Conservation (phyloP, 1,140 invertebrate species). For the Drosophila equinoxialis region DNA sequence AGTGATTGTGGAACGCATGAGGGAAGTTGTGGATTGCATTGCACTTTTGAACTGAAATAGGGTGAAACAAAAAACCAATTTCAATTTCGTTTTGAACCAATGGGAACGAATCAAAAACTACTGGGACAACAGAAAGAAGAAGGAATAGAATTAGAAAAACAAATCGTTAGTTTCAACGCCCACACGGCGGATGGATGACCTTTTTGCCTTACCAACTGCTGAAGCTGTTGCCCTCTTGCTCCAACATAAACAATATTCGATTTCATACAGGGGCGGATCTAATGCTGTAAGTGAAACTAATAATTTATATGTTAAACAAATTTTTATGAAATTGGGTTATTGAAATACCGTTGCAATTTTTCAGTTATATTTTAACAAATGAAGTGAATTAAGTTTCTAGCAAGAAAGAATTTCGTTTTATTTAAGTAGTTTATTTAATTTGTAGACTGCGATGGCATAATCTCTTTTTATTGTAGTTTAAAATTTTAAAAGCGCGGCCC, state of each 20-base stretch:
- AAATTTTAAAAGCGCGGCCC: neutral
- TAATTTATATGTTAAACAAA: too few relatives aligned
- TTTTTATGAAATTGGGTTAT: too few relatives aligned
- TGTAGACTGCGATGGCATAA: too few relatives aligned
- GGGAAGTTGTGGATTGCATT: constrained; percentile 34
- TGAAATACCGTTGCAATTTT: too few relatives aligned
- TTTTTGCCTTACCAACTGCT: constrained; percentile 40
- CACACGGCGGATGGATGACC: constrained; percentile 51
- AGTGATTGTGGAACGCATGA: constrained; percentile 50
- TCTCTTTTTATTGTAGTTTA: neutral
- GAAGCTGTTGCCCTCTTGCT: constrained; percentile 18
- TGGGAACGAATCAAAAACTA: constrained; percentile 14
- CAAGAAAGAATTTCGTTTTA: too few relatives aligned
- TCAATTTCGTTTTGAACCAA: constrained; percentile 34
- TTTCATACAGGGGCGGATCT: constrained; percentile 33
- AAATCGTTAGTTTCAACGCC: constrained; percentile 72
- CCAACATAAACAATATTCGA: constrained; percentile 64
- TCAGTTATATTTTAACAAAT: too few relatives aligned
- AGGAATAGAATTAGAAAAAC: constrained; percentile 2
- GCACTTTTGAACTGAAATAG: constrained; percentile 20
- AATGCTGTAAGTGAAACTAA: neutral
- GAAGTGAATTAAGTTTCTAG: too few relatives aligned
- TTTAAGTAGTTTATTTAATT: too few relatives aligned
- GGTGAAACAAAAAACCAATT: neutral
- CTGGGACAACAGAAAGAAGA: neutral